Conservation (phyloP, 2,113 vertebrate genomes). For the Clarias gariepinus region DNA sequence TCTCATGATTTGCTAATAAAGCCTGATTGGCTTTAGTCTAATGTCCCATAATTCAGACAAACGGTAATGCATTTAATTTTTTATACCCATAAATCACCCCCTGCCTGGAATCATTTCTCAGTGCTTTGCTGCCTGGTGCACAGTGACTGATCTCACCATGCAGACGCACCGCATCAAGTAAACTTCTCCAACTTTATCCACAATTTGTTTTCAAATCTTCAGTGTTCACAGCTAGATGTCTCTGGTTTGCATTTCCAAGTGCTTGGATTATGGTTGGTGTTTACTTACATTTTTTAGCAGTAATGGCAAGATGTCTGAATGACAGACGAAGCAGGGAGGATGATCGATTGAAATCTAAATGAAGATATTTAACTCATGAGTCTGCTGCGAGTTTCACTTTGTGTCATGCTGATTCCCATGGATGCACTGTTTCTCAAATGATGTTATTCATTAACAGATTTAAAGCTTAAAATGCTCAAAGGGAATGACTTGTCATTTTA, state of each 20-base stretch:
- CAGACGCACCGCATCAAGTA: neutral
- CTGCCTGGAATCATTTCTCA: neutral
- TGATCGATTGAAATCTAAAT: constrained; percentile 9
- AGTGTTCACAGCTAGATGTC: neutral
- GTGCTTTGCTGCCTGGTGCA: neutral
- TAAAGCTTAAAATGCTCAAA: neutral
- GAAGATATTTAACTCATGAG: constrained; percentile 33
- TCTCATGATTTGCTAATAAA: constrained; percentile 16
- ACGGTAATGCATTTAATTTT: neutral
- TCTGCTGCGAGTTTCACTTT: neutral
- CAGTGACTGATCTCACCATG: neutral
- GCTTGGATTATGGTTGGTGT: neutral
- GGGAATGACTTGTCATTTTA: neutral
- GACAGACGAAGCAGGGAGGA: neutral
- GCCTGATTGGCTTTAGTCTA: neutral
- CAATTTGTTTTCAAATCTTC: neutral
- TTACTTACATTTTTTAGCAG: constrained; percentile 35
- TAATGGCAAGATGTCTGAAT: neutral
- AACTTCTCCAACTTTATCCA: neutral
- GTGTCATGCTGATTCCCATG: neutral
- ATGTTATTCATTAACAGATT: neutral
- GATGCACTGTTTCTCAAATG: no score
- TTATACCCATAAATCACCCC: constrained; percentile 14
- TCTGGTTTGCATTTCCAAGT: neutral
- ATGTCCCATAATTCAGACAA: constrained; percentile 1